phyloP scores from a whole-genome alignment of 2,113 vertebrate genomes.

The Hydrochoerus hydrochaeris region DNA sequence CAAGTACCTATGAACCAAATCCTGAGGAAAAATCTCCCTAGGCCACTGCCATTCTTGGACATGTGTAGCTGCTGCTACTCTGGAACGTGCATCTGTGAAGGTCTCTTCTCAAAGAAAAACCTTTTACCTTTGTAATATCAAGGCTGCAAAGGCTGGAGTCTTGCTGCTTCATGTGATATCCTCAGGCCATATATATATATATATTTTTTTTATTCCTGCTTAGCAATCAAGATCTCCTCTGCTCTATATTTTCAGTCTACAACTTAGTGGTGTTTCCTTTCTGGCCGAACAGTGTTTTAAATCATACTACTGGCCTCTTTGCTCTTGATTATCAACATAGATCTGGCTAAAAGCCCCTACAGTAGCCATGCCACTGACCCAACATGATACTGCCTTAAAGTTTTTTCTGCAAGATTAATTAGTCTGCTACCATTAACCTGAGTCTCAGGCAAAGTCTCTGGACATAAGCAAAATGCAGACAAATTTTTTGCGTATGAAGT shows the following conservation, averaged over 20 bases:
- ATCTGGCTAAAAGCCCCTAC: background rate
- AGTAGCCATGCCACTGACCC: background rate
- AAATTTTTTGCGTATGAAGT: background rate
- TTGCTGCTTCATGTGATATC: background rate
- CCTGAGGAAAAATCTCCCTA: background rate
- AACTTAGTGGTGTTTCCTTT: background rate
- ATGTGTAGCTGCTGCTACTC: background rate
- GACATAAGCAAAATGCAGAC: background rate
- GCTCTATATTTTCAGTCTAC: background rate
- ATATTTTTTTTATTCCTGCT: background rate
- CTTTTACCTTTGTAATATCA: background rate
- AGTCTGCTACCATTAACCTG: background rate
- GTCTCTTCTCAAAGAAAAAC: background rate
- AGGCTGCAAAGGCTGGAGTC: background rate
- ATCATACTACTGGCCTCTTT: background rate
- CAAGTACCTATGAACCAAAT: background rate
- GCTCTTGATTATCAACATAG: background rate
- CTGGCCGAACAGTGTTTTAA: background rate
- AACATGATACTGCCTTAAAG: background rate
- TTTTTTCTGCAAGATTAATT: background rate
- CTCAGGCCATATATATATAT: background rate
- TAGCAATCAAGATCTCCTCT: background rate
- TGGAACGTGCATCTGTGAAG: background rate
- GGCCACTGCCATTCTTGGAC: background rate
- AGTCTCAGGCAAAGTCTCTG: background rate